Evolutionary conservation across 1,140 invertebrate genomes (phyloP), one percentile per base, ranked within the genome.

Genomic region (Piezodorus guildinii): DNA sequence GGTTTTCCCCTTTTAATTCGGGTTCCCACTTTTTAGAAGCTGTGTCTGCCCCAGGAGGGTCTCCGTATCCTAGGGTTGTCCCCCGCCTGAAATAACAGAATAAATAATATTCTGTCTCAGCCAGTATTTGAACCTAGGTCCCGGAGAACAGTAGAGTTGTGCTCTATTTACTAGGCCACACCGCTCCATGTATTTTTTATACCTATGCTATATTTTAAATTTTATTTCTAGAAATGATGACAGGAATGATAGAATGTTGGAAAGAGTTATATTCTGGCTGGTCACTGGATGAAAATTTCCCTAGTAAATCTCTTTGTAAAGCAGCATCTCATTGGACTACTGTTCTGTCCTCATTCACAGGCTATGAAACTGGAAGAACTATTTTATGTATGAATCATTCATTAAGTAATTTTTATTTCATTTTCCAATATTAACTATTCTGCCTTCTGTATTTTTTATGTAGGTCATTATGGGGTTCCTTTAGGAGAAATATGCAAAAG

Each of bases 201-300:
- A 30, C 19, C 19, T 15, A 6, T 4, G 12, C 16, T 10, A 39
- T 15, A 12, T 27, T 43, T 64, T 25, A n/a, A 56, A 34, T 63
- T 23, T 30, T 16, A 51, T 16, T 59, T 64, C 8, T 46, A 67
- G 68, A 65, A 45, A 67, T 65, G 60, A 30, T 66, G 12, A 23
- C 14, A 15, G 65, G 65, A 21, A 62, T 68, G 67, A 25, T 67
- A 10, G 67, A 68, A 44, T 56, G 63, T 34, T 68, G 68, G 68
- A 58, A 60, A 23, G 65, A 70, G 39, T 19, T 70, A 14, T 66
- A 65, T 43, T 52, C 43, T 34, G 21, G 49, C 16, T 62, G 67
- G 60, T 46, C 43, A 3, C 15, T 34, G 12, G 64, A 62, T 10
- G 66, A 66, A 44, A 66, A 69, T 27, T 67, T 69, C 25, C 62